Base-by-base conservation (phyloP, 92 coral and sea anemone species). In the Heliopora coerulea region DNA sequence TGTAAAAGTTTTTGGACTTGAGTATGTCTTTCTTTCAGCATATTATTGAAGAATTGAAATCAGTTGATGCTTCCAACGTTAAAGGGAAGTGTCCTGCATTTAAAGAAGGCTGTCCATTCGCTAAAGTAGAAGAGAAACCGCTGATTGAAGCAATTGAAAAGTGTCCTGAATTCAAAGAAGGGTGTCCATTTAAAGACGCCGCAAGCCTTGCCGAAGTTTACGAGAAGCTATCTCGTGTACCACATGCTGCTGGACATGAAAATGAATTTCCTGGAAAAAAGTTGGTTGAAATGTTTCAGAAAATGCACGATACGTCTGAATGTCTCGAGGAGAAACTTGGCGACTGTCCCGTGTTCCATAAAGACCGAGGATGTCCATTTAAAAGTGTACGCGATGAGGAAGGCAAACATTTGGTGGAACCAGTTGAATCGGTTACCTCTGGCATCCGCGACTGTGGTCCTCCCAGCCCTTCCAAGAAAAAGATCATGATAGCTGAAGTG, bases 311-410 rank as follows among this genome's bases (percentile, higher is more conserved):
- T 62, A 79, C 91, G 61, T 93, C 98, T 23, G 86, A 70, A 48
- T 85, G 82, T 23, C 79, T 93, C 29, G 88, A 88, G 75, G 91
- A 88, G 14, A 90, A 88, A 40, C 83, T 95, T 78, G 99, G 99
- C 34, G 89, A 90, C 24, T 95, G 99, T 56, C 99, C 99, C 7
- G 95, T 95, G 65, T 95, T 95, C 65, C 82, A 78, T 27, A 83
- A 80, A 34, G 97, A 86, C 68, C 85, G 86, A 73, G 97, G 99
- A 40, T 95, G 99, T 70, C 97, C 97, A 49, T 92, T 92, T 80
- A 92, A 89, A 80, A 92, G 93, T 26, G 84, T 92, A 74, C 88
- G 97, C 69, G 85, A 89, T 78, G 96, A 89, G 57, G 91, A 80
- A 50, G 90, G 90, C 34, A 85, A 85, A 66, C 84, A 78, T 12